A percentile compares a stretch with the other conserved stretches of the same genome.
These are phyloP conservation scores for Meloidogyne floridensis DNA, from an alignment of 1,140 invertebrate species.

Conservation along the genomic window DNA sequence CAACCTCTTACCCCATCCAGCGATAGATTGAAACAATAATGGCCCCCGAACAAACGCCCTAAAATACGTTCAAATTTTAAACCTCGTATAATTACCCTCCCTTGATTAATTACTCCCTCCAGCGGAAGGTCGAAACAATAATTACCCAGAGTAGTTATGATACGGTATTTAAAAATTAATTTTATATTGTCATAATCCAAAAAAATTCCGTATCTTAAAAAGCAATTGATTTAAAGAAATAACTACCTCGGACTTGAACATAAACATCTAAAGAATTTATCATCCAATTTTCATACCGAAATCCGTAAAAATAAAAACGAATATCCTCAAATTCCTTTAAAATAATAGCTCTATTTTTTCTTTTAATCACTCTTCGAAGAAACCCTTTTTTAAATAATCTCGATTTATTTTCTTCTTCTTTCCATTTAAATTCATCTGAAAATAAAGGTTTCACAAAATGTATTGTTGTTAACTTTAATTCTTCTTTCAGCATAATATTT, in stretches of 20 bases:
- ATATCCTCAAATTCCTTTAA: not conserved
- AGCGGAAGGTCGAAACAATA: no score
- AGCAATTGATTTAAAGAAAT: not conserved
- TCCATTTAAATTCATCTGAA: not conserved
- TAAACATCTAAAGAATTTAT: not conserved
- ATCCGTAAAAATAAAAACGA: not conserved
- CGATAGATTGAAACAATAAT: no score
- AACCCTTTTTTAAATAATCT: not conserved
- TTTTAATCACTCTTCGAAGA: not conserved
- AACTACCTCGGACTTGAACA: not conserved
- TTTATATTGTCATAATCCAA: not conserved
- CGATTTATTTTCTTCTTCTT: not conserved
- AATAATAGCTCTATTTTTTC: not conserved
- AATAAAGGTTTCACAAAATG: not conserved
- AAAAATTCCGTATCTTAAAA: no score
- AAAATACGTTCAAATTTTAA: no score
- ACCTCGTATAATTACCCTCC: no score
- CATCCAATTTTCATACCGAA: not conserved
- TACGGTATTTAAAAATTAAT: not conserved
- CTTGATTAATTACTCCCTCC: no score
- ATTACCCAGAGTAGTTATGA: no score
- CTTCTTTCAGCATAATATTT: not conserved
- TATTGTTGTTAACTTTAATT: no score
- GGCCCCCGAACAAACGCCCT: no score
- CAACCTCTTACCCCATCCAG: no score